Evolutionary conservation across 2,888 invertebrate genomes (phyloP).

Genomic region (Drosophila macrothrix): DNA sequence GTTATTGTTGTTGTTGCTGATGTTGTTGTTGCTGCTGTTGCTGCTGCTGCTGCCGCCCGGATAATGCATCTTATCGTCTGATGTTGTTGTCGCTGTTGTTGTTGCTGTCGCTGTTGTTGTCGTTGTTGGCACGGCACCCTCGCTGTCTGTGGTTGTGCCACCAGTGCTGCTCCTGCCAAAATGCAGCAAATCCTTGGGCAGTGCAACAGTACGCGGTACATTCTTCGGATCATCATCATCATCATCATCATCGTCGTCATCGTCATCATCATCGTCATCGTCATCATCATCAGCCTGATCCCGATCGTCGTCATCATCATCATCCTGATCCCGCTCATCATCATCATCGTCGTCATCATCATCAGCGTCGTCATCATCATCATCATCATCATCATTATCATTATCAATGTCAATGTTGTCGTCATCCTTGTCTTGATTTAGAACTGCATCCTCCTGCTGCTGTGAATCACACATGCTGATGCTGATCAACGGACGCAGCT

Average conservation of each 20-base stretch:
- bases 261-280: neutral
- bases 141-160: conserved; percentile 78
- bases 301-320: neutral
- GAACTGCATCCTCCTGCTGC: conserved; percentile 34
- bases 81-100: conserved; percentile 62
- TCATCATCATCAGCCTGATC: neutral
- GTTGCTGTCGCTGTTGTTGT: conserved; percentile 50
- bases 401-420: neutral
- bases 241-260: neutral
- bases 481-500: conserved; percentile 83
- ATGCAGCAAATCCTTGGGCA: conserved; percentile 57
- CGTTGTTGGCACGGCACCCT: conserved; percentile 78
- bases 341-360: conserved; percentile 3
- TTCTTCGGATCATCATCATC: neutral
- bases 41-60: conserved; percentile 40
- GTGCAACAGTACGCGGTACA: conserved; percentile 19
- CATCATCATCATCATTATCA: neutral
- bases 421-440: neutral
- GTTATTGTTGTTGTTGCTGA: conserved; percentile 59
- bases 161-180: conserved; percentile 53
- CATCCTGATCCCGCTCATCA: neutral
- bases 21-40: conserved; percentile 33
- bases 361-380: neutral
- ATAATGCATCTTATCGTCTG: conserved; percentile 69
- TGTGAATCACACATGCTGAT: conserved; percentile 79